Evolutionary conservation across 2,797 vertebrate genomes (phyloP), one percentile per base, ranked within the genome.

Genomic region (Euphonia xanthogaster): DNA sequence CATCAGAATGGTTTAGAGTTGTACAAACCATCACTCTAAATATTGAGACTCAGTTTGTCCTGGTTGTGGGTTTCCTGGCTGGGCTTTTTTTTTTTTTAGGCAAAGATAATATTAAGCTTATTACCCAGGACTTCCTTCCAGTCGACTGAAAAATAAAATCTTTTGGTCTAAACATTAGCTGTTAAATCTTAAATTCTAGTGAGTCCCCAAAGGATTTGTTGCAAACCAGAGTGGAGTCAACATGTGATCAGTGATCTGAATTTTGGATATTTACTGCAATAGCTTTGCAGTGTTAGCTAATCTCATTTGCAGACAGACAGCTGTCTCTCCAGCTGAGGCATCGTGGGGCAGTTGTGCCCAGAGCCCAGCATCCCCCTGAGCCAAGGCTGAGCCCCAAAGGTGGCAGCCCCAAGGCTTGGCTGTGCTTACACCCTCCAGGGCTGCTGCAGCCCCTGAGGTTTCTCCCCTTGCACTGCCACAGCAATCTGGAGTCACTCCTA

Each of bases 341-440:
- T 19, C 10, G 9, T 0, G 0, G 37, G 45, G 9, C 23, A 20
- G 31, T 21, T 10, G 12, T 51, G 9, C 15, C 24, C 76, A 35
- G 62, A 62, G 62, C 8, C 30, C 14, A 63, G 14, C 31, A 42
- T 5, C 3, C 24, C 10, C 22, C 20, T 4, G 18, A 44, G 50
- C 9, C 58, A n/a, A 0, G 3, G 45, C 30, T 74, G 57, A 84
- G 58, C 62, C 61, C 54, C 55, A 24, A 3, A 48, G 1, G 0
- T 1, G 20, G 8, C 40, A 42, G 47, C 17, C 31, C 50, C 23
- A 28, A 2, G 9, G 17, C 42, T 40, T 2, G 0, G 58, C 23
- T 47, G 24, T 44, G 30, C 54, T 63, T 3, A 1, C 1, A 1
- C 12, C 14, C 37, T 40, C 24, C 14, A 9, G 0, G 0, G 60